Conservation (phyloP, 2,888 invertebrate species). For the Pyrochroa serraticornis region DNA sequence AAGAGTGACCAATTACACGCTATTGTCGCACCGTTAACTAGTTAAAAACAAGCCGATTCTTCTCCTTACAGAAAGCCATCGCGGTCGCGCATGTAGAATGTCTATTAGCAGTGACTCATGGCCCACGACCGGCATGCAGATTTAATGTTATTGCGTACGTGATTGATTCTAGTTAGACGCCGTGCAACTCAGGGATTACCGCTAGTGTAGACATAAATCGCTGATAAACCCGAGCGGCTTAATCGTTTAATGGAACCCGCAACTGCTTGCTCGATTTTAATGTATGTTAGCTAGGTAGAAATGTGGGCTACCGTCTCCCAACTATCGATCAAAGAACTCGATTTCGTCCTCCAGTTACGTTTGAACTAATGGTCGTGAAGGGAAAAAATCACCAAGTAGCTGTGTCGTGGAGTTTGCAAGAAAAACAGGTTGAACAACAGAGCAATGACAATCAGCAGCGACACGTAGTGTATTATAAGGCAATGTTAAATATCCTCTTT, state of each 20-base stretch:
- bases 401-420: no score
- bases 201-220: conserved; percentile 49
- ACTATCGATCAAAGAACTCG: not conserved
- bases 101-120: conserved; percentile 50
- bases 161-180: conserved; percentile 51
- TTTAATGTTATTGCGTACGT: conserved; percentile 57
- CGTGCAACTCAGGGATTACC: conserved; percentile 46
- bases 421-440: not conserved
- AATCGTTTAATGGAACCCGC: conserved; percentile 51
- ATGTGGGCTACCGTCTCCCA: conserved; percentile 18
- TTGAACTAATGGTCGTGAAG: no score
- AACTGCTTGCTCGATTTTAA: conserved; percentile 43
- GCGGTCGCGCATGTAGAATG: conserved; percentile 47
- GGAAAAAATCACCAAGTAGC: no score
- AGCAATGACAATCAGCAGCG: conserved; percentile 36
- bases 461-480: conserved; percentile 44
- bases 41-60: conserved; percentile 36
- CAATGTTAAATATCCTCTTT: conserved; percentile 46
- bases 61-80: conserved; percentile 46
- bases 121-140: conserved; percentile 54
- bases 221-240: conserved; percentile 47
- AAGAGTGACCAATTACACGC: conserved; percentile 53
- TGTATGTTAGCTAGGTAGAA: conserved; percentile 32
- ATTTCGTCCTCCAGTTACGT: no score
- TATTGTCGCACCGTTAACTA: conserved; percentile 39